Percentiles rank a stretch among this genome's conserved stretches.
Evolutionary conservation across 2,888 invertebrate species (phyloP).

Genomic region (Idaea aversata): DNA sequence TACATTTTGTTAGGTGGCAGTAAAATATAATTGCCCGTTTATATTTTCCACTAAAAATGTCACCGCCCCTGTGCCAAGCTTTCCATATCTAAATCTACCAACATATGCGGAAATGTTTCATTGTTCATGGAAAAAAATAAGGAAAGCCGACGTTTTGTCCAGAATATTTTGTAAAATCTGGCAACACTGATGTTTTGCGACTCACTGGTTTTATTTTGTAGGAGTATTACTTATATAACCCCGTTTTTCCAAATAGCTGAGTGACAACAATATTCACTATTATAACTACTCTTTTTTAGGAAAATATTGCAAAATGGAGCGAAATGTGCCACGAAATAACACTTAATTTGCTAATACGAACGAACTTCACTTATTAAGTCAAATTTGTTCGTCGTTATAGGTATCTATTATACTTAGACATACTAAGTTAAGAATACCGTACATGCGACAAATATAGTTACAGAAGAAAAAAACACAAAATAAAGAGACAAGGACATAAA

Average conservation of each 20-base stretch:
- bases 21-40: neutral
- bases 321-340: too few species aligned
- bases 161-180: slow-evolving; percentile 3
- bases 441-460: too few species aligned
- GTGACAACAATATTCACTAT: neutral
- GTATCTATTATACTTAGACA: too few species aligned
- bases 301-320: too few species aligned
- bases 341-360: too few species aligned
- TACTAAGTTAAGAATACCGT: too few species aligned
- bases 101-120: neutral
- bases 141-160: neutral
- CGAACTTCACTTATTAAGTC: too few species aligned
- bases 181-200: slow-evolving; percentile 3
- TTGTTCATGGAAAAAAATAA: neutral
- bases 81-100: neutral
- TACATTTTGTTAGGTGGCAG: too few species aligned
- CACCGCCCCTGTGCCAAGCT: neutral
- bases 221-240: neutral
- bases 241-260: neutral
- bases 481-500: too few species aligned
- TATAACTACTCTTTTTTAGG: too few species aligned
- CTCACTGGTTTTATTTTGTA: neutral
- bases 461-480: too few species aligned
- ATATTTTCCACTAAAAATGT: neutral
- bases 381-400: too few species aligned